Percentiles rank a stretch among this genome's conserved stretches.
These are phyloP conservation scores for Ectemnius cavifrons DNA, from an alignment of 2,888 invertebrate species.

Conservation along the genomic window DNA sequence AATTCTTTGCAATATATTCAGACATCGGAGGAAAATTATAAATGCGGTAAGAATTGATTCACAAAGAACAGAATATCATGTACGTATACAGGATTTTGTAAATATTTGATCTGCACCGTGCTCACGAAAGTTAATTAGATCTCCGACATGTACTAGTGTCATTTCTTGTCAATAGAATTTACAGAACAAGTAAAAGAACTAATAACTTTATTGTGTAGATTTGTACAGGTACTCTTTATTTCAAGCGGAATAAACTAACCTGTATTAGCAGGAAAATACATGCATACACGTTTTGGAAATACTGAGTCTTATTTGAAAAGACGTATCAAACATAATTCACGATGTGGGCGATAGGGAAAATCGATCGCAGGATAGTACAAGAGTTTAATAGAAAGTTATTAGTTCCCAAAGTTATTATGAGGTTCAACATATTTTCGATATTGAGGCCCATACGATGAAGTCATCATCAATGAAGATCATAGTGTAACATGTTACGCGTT, in stretches of 20 bases:
- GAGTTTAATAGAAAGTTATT: conserved; percentile 51
- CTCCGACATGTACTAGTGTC: conserved; percentile 45
- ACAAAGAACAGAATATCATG: conserved; percentile 49
- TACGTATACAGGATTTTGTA: conserved; percentile 45
- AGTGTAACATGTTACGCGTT: conserved; percentile 48
- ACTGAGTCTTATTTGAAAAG: no score
- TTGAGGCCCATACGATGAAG: conserved; percentile 34
- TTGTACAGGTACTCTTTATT: no score
- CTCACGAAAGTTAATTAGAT: conserved; percentile 27
- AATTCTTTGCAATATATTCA: conserved; percentile 47
- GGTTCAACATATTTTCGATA: conserved; percentile 44
- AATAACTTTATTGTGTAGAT: conserved; percentile 30
- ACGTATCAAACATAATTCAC: conserved; percentile 17
- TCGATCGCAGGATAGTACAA: conserved; percentile 19
- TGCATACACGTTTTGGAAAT: no score
- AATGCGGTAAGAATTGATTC: conserved; percentile 52
- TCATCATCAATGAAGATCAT: conserved; percentile 49
- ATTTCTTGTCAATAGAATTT: conserved; percentile 55
- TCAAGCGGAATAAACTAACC: no score
- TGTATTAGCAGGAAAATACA: no score
- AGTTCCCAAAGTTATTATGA: conserved; percentile 29
- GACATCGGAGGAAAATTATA: conserved; percentile 49
- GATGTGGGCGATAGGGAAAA: conserved; percentile 11
- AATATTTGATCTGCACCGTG: conserved; percentile 45
- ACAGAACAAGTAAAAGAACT: conserved; percentile 46